Evolutionary conservation across 2,797 vertebrate genomes (phyloP).

Genomic region (Rousettus madagascariensis): DNA sequence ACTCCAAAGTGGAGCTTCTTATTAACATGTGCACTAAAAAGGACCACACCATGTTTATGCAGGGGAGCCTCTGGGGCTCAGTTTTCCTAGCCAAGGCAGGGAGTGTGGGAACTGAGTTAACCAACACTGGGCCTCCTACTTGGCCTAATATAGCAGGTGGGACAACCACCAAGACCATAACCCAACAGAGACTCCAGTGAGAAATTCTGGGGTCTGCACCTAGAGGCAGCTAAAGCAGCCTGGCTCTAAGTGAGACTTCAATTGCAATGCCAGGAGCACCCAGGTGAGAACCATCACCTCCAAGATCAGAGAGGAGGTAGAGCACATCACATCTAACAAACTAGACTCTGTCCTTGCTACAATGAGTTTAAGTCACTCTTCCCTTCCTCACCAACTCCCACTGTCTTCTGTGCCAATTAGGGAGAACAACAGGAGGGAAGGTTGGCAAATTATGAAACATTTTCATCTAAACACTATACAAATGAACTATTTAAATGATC

Average conservation of each 20-base stretch:
- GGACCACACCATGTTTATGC: background rate
- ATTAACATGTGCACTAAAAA: background rate
- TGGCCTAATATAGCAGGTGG: fast-evolving
- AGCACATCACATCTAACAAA: background rate
- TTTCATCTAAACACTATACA: background rate
- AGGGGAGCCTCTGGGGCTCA: background rate
- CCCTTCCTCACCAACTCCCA: background rate
- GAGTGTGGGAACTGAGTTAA: background rate
- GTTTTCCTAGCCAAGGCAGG: background rate
- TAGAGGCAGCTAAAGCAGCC: background rate
- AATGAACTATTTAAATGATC: background rate
- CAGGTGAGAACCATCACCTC: background rate
- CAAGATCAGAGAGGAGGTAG: background rate
- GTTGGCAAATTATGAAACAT: background rate
- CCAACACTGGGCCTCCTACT: background rate
- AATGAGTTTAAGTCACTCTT: background rate
- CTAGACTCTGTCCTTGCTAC: background rate
- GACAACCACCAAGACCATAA: background rate
- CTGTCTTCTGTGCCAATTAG: background rate
- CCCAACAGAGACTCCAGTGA: background rate
- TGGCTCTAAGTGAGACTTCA: background rate
- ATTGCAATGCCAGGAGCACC: background rate
- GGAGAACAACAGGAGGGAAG: background rate
- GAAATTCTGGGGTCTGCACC: background rate
- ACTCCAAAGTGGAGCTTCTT: background rate